Evolutionary conservation across 2,797 vertebrate genomes (phyloP).

Genomic region (Naso thynnoides): DNA sequence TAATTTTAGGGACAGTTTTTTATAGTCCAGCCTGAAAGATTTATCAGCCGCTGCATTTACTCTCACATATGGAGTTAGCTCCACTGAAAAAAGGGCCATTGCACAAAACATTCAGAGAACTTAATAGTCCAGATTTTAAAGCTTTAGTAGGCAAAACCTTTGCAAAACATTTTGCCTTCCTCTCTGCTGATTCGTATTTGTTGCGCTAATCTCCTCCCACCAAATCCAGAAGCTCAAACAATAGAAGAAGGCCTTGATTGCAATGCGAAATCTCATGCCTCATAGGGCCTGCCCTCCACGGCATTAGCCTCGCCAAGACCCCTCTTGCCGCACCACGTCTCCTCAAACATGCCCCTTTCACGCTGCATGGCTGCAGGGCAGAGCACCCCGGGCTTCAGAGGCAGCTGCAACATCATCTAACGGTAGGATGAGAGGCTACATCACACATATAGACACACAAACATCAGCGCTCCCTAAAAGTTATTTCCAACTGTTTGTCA

Average conservation of each 20-base stretch:
- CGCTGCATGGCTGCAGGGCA: background rate
- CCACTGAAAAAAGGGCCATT: slow-evolving; percentile 13
- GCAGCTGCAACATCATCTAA: background rate
- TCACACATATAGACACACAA: background rate
- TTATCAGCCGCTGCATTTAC: slow-evolving; percentile 62
- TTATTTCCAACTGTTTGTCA: background rate
- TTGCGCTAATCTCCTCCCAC: too few relatives aligned
- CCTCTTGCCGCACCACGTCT: background rate
- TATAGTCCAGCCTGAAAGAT: slow-evolving; percentile 68
- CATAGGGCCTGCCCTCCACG: too few relatives aligned
- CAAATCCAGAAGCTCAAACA: too few relatives aligned
- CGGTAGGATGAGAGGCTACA: background rate
- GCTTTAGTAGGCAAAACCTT: slow-evolving; percentile 1
- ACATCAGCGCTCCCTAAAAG: background rate
- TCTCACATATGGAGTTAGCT: slow-evolving; percentile 21
- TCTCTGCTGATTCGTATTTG: too few relatives aligned
- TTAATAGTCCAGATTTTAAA: slow-evolving; percentile 36
- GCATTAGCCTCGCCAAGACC: background rate
- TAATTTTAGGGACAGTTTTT: slow-evolving; percentile 73
- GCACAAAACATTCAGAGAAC: slow-evolving; percentile 37
- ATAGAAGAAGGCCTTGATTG: too few relatives aligned
- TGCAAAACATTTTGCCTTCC: too few relatives aligned
- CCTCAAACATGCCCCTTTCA: background rate
- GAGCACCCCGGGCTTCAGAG: background rate
- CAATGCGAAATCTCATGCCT: too few relatives aligned